Base-by-base conservation (phyloP, 2,797 vertebrate species). In the Danio aesculapii region DNA sequence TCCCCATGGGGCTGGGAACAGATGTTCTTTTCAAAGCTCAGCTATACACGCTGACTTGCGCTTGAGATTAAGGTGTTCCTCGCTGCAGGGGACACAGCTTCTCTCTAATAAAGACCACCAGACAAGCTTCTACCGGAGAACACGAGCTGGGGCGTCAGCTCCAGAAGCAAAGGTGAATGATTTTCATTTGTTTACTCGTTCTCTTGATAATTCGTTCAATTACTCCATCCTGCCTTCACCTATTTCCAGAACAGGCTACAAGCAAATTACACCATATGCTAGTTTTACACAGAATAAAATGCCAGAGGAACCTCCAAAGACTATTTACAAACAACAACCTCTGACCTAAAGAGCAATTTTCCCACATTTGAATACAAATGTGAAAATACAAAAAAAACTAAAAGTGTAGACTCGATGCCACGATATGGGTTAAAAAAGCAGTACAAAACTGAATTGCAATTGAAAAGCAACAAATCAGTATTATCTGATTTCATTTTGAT, bases 31-130 rank as follows among this genome's bases (percentile, higher is more conserved):
- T 69, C 44, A 61, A 80, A 82, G 75, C 77, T 72, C 50, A 61
- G 71, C 72, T 75, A 57, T 53, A 69, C 61, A 77, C 2, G 21
- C 47, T 70, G 30, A 55, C 58, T 73, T 58, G n/a, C 21, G 52
- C 19, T 41, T 62, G 19, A 83, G 77, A 83, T 74, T 50, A 85
- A 83, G 58, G 79, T 63, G 47, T 71, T 79, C 39, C 61, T 69
- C 43, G 41, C 61, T 41, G 61, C 61, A 74, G 62, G 61, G 19
- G 17, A 41, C 70, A 44, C 17, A 59, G 43, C 53, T 49, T 39
- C 70, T 66, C 70, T 74, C 70, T 74, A 49, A 81, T 75, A 67
- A 66, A 81, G 55, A 78, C 46, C 66, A 61, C 66, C 21, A 75
- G 79, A 73, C 59, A 58, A 64, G 70, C 46, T 67, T 81, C 79